Conservation (phyloP, 1,140 invertebrate species). For the Drosophila jambulina region DNA sequence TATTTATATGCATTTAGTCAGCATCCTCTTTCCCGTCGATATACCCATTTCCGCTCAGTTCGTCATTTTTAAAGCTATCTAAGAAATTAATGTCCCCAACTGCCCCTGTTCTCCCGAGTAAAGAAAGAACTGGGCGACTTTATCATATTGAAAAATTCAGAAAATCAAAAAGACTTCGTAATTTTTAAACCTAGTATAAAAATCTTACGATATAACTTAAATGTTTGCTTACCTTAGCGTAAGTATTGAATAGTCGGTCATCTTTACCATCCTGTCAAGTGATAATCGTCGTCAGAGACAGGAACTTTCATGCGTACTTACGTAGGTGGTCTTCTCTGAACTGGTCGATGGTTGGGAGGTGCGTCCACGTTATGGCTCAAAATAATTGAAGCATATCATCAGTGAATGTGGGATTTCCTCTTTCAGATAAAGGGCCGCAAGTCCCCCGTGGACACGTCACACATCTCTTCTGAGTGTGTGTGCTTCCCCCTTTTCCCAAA, state of each 20-base stretch:
- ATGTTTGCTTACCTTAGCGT: not conserved
- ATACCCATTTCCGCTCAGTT: no score
- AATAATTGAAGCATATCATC: conserved; percentile 78
- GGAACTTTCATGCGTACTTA: not conserved
- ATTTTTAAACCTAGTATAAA: no score
- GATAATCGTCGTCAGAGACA: conserved; percentile 46
- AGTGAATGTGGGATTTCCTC: conserved; percentile 47
- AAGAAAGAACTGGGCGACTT: no score
- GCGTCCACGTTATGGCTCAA: conserved; percentile 52
- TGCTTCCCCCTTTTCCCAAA: conserved; percentile 8
- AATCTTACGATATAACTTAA: no score
- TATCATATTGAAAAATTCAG: no score
- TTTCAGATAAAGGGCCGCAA: conserved; percentile 26
- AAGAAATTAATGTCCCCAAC: no score
- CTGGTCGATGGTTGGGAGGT: conserved; percentile 22
- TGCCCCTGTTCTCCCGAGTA: no score
- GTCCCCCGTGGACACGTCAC: conserved; percentile 27
- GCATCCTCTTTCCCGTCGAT: no score
- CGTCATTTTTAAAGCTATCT: no score
- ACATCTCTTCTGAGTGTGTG: conserved; percentile 13
- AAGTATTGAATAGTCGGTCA: not conserved
- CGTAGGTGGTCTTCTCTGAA: conserved; percentile 8
- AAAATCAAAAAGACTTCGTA: not conserved
- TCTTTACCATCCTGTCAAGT: conserved; percentile 29
- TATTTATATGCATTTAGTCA: not conserved